Percentiles rank a stretch among this genome's conserved stretches.
These are phyloP conservation scores for Turritopsis dohrnii DNA, from an alignment of 30 jellyfish, hydroid and myxozoan species.

Conservation along the genomic window DNA sequence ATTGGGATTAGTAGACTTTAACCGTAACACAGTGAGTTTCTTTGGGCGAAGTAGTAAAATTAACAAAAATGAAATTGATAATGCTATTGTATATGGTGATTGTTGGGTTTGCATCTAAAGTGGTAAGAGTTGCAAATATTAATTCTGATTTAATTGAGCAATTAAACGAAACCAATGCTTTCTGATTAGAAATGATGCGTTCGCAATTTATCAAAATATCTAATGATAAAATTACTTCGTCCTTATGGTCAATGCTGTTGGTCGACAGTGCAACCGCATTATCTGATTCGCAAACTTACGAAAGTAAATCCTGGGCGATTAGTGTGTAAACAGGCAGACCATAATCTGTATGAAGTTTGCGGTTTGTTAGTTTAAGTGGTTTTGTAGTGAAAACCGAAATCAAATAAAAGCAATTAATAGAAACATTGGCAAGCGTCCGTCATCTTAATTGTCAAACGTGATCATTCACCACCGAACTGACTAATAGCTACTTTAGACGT, in stretches of 20 bases:
- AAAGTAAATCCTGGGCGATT: neutral
- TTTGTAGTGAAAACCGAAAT: neutral
- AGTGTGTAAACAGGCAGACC: neutral
- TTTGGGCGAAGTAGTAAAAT: too few species aligned
- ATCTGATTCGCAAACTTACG: neutral
- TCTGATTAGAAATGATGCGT: neutral
- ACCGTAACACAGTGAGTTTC: neutral
- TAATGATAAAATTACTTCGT: neutral
- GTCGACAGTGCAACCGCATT: neutral
- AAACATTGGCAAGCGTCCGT: neutral
- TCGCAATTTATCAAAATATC: neutral
- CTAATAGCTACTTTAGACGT: neutral
- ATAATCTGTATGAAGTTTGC: neutral
- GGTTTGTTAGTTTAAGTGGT: neutral
- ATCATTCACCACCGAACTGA: neutral
- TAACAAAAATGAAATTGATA: neutral
- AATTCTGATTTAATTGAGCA: neutral
- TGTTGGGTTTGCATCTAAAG: neutral
- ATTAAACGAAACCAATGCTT: neutral
- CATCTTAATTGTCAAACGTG: neutral
- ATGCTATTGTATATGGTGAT: neutral
- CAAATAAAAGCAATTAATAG: neutral
- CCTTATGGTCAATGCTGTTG: neutral
- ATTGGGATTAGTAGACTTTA: neutral
- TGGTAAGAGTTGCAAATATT: neutral